Evolutionary conservation across 53 echinoderm and acorn worm genomes (phyloP), one percentile per base, ranked within the genome.

Genomic region (Holothuria leucospilota): DNA sequence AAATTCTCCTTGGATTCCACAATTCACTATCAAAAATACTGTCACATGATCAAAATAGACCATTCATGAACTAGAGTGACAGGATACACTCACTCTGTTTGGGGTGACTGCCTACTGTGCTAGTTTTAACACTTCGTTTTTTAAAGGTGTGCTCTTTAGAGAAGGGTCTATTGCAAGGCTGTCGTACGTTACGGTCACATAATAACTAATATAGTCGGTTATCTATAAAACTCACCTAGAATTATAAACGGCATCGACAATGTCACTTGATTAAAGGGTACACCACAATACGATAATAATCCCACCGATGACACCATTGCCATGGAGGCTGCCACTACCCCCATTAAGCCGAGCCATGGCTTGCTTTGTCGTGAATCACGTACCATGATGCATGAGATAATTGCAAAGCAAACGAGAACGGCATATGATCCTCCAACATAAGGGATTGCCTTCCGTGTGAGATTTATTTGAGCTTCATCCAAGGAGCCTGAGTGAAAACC

Each of bases 391-490:
- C 96, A 96, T 6, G 89, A 91, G 0, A 71, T 62, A 59, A 93
- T 86, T 0, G 96, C 87, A 53, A 96, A 96, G 27, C 60, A 60
- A 9, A 92, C 81, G 7, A 96, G 69, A 34, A 94, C 86, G 41
- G 62, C 82, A 63, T 85, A 89, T 9, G 96, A 82, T 21, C 91
- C 77, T 23, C 75, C 73, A 62, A 96, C 87, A 39, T 86, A 88
- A 2, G 96, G 96, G 39, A 96, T 87, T 64, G 92, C 89, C 23
- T 86, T 82, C 18, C 81, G 16, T 28, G 94, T 93, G 63, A 94
- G 58, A 40, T 62, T 88, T 5, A 82, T 87, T 56, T 94, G 86
- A 39, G 94, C 94, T 16, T 89, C 92, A 23, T 90, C 90, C 49
- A 94, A 63, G 7, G 96, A 87, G 27, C 87, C 87, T 34, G 96